Evolutionary conservation across 2,888 invertebrate species (phyloP), one percentile per base, ranked within the genome.

Genomic region (Troilus luridus): DNA sequence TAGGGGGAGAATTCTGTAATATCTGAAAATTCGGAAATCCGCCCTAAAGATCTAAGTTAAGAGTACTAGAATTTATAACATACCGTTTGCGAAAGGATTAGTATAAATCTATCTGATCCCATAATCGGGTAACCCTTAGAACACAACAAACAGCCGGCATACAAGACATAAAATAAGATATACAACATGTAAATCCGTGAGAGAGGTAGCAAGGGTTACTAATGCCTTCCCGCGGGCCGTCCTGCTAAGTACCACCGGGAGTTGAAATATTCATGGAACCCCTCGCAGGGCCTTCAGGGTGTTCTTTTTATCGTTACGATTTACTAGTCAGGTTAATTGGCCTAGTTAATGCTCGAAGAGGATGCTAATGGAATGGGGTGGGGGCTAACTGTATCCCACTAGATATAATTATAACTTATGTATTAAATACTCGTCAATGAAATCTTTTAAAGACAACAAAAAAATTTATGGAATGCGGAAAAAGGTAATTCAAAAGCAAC

Each of bases 191-290:
- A 77, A 77, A 77, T 27, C 72, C 72, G 72, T 17, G 88, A 88
- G 27, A n/a, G 58, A 24, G 24, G n/a, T n/a, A 56, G 14, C 9
- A 2, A n/a, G 7, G 24, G 19, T 11, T n/a, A 11, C 88, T 88
- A 88, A 88, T 88, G 88, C 88, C 60, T 88, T 60, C 88, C 88
- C 41, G 0, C 0, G 58, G 88, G 58, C 58, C 12, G 56, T 24
- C 8, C 59, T 59, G 19, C 88, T 88, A 88, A 88, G 62, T 88
- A 88, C 59, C 58, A 24, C 10, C 27, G 88, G 60, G 19, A 41
- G 19, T 62, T 88, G 88, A 88, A 88, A 88, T 88, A 88, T 88
- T 88, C 88, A 88, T 88, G 88, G 24, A 41, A n/a, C 88, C 88
- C 88, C 24, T 24, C 19, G 24, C 27, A 11, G 0, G 72, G 27